Evolutionary conservation across 2,888 invertebrate species (phyloP).

Genomic region (Ichneumoninae sp.): DNA sequence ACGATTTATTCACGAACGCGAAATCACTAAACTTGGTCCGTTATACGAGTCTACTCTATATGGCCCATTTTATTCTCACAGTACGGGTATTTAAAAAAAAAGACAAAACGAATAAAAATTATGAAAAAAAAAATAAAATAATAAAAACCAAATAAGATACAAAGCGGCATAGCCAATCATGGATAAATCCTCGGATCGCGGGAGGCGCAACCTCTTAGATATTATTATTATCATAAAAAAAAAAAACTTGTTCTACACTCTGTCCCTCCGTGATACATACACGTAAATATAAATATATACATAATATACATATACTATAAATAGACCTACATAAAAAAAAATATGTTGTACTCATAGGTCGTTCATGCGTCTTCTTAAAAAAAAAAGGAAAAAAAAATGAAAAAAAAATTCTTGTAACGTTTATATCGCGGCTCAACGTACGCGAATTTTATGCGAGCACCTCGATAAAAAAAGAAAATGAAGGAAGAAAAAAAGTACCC

Average conservation of each 20-base stretch:
- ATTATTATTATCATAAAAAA: constrained; percentile 52
- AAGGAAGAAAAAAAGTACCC: background rate
- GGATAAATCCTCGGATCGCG: constrained; percentile 45
- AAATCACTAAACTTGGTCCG: constrained; percentile 7
- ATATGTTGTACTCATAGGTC: constrained; percentile 56
- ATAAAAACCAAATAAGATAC: background rate
- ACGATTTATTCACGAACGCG: constrained; percentile 48
- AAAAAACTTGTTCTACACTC: constrained; percentile 59
- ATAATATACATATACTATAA: constrained; percentile 55
- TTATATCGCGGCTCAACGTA: constrained; percentile 33
- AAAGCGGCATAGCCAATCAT: constrained; percentile 1
- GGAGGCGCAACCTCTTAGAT: constrained; percentile 57
- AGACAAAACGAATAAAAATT: background rate
- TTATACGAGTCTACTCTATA: constrained; percentile 23
- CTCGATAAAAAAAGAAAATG: background rate
- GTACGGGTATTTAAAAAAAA: constrained; percentile 55
- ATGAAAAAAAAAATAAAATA: constrained; percentile 35
- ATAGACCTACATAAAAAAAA: constrained; percentile 45
- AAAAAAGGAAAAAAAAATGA: constrained; percentile 14
- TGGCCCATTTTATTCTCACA: constrained; percentile 50
- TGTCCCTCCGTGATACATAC: constrained; percentile 60
- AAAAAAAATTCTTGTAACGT: constrained; percentile 46
- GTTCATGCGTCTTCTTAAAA: constrained; percentile 59
- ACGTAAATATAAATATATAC: constrained; percentile 55
- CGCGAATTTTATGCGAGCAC: constrained; percentile 16